Percentiles rank a stretch among this genome's conserved stretches.
Evolutionary conservation across 92 coral and sea anemone genomes (phyloP).

Genomic region (Paramuricea clavata): DNA sequence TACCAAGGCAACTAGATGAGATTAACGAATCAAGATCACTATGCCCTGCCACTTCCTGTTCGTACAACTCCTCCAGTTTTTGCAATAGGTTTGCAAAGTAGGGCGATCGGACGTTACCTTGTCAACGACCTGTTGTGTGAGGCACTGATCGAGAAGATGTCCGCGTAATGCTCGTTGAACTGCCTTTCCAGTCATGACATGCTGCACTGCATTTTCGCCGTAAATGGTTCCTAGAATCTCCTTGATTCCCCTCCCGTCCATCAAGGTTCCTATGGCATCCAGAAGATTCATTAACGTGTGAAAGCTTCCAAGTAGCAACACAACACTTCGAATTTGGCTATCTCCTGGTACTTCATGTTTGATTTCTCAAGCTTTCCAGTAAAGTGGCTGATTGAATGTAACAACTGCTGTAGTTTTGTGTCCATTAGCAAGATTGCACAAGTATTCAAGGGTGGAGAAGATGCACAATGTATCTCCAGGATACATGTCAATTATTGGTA

Average conservation of each 20-base stretch:
- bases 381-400: neutral
- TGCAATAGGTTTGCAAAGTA: neutral
- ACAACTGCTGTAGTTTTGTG: neutral
- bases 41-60: neutral
- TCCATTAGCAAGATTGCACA: no score
- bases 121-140: neutral
- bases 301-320: neutral
- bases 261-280: neutral
- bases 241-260: neutral
- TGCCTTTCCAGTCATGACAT: constrained; percentile 12
- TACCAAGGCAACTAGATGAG: neutral
- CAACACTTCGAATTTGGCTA: neutral
- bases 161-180: neutral
- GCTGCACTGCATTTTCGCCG: neutral
- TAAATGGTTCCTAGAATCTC: neutral
- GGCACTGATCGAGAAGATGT: constrained; percentile 5
- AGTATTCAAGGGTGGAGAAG: no score
- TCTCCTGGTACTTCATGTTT: neutral
- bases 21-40: neutral
- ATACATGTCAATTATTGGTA: no score
- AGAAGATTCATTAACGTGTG: constrained; percentile 1
- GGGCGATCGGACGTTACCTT: neutral
- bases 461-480: no score
- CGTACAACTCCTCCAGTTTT: neutral
- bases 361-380: neutral